These are phyloP conservation scores for Campoplex nolae DNA, from an alignment of 2,888 invertebrate species.

Conservation along the genomic window DNA sequence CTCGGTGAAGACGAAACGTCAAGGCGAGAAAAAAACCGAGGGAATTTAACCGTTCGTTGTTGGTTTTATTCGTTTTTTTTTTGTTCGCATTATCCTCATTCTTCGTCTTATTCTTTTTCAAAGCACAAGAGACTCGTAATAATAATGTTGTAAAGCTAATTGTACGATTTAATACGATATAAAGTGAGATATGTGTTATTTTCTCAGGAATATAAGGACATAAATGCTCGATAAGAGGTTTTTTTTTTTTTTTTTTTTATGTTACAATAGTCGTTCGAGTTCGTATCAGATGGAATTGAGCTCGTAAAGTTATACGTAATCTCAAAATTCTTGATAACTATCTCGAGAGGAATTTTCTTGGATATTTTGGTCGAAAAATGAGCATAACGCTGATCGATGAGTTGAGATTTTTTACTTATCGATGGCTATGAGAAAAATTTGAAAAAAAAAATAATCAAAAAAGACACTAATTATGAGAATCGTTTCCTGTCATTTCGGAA, in stretches of 20 bases:
- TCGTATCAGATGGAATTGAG: slow-evolving; percentile 9
- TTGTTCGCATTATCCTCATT: not conserved
- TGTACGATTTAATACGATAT: slow-evolving; percentile 51
- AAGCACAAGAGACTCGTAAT: slow-evolving; percentile 60
- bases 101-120: slow-evolving; percentile 13
- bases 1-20: not conserved
- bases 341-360: not conserved
- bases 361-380: not conserved
- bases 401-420: not conserved
- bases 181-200: slow-evolving; percentile 57
- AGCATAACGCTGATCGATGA: not conserved
- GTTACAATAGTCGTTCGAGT: slow-evolving; percentile 2
- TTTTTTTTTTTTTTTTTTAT: not conserved
- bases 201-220: slow-evolving; percentile 63
- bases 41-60: not conserved
- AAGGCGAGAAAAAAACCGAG: not conserved
- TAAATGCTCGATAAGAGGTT: slow-evolving; percentile 28
- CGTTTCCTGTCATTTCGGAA: not conserved
- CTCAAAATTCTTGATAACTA: not conserved
- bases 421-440: not conserved
- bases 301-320: not conserved
- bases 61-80: not conserved
- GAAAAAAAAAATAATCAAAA: not conserved
- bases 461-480: not conserved
- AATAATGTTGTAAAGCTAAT: slow-evolving; percentile 59